A percentile compares a stretch with the other conserved stretches of the same genome.
Evolutionary conservation across 2,113 vertebrate species (phyloP).

Genomic region (Brachyhypopomus occidentalis): DNA sequence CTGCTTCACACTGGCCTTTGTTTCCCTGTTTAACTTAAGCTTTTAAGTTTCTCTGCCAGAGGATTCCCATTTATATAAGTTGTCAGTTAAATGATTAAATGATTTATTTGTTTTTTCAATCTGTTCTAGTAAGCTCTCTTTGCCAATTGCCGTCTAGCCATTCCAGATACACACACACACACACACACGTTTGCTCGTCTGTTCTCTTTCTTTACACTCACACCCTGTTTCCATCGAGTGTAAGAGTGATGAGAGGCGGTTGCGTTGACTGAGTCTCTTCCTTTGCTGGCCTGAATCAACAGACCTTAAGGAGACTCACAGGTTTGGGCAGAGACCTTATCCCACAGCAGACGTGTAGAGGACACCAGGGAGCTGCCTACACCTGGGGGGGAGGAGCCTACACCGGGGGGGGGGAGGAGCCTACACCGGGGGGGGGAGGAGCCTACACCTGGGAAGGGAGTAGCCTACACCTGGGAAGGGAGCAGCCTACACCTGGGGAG

Average conservation of each 20-base stretch:
- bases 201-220: not conserved
- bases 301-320: not conserved
- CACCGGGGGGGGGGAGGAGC: too few relatives aligned
- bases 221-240: too few relatives aligned
- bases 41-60: not conserved
- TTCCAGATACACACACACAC: not conserved
- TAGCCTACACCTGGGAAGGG: too few relatives aligned
- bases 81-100: not conserved
- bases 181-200: not conserved
- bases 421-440: too few relatives aligned
- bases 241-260: not conserved
- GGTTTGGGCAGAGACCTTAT: not conserved
- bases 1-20: not conserved
- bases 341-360: not conserved
- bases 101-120: not conserved
- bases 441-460: too few relatives aligned
- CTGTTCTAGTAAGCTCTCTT: not conserved
- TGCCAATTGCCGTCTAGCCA: not conserved
- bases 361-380: not conserved
- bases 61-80: not conserved
- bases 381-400: too few relatives aligned
- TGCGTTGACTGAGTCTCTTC: not conserved
- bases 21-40: not conserved
- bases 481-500: too few relatives aligned
- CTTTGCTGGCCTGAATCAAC: not conserved